Evolutionary conservation across 30 jellyfish, hydroid and myxozoan species (phyloP).

Genomic region (Chrysaora quinquecirrha): DNA sequence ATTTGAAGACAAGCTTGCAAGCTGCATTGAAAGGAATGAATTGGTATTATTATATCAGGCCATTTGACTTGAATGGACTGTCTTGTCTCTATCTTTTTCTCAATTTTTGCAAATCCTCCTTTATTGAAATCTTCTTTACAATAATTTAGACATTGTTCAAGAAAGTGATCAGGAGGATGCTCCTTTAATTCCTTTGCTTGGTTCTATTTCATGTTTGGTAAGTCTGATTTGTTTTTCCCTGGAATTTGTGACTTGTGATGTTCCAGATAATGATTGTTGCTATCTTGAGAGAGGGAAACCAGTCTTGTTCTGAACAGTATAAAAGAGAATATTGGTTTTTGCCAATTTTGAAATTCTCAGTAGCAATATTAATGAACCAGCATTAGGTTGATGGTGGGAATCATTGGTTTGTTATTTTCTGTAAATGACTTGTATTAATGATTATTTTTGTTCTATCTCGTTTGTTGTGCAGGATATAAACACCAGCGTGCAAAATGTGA

Average conservation of each 20-base stretch:
- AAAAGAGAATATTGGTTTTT: background rate
- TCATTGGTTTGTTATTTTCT: background rate
- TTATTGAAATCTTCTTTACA: background rate
- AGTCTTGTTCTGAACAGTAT: background rate
- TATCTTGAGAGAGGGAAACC: background rate
- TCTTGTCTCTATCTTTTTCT: background rate
- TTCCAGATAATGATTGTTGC: background rate
- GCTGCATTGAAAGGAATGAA: background rate
- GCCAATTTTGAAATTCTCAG: background rate
- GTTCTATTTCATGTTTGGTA: background rate
- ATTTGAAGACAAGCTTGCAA: background rate
- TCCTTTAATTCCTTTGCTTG: background rate
- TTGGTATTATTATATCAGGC: background rate
- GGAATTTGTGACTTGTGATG: too few species aligned
- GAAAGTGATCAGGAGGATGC: background rate
- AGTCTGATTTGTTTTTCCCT: background rate
- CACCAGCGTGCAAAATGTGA: background rate
- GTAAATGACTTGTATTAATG: background rate
- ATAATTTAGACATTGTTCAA: background rate
- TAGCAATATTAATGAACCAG: background rate
- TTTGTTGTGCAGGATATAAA: background rate
- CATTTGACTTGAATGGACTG: background rate
- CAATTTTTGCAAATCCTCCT: background rate
- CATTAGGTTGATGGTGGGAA: background rate
- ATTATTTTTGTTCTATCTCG: background rate